These are phyloP conservation scores for Peromyscus leucopus DNA, from an alignment of 2,113 vertebrate species.

Conservation along the genomic window DNA sequence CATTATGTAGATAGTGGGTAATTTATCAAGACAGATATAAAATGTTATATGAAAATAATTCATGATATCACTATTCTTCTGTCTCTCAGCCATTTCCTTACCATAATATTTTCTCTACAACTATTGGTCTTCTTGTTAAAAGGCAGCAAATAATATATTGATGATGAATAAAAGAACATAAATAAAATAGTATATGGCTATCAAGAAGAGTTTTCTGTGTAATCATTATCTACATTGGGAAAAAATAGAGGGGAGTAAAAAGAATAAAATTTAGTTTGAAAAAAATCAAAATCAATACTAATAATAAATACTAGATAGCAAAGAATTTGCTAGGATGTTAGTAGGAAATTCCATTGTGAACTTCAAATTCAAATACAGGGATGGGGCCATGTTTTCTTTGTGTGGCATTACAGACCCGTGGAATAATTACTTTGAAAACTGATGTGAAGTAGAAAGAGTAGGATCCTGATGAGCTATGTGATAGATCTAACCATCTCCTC, in stretches of 20 bases:
- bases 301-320: neutral
- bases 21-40: neutral
- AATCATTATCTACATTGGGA: neutral
- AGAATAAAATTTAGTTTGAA: slow-evolving; percentile 18
- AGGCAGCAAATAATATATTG: neutral
- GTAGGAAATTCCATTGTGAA: neutral
- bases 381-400: neutral
- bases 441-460: neutral
- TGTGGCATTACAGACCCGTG: neutral
- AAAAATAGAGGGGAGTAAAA: neutral
- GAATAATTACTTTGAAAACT: slow-evolving; percentile 1
- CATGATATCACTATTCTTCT: neutral
- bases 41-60: neutral
- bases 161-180: neutral
- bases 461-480: neutral
- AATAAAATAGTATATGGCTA: neutral
- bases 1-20: neutral
- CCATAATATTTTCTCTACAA: neutral
- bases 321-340: neutral
- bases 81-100: neutral
- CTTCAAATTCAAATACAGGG: neutral
- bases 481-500: accelerated
- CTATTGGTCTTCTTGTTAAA: neutral
- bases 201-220: neutral
- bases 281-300: slow-evolving; percentile 1